Percentiles rank a stretch among this genome's conserved stretches.
phyloP scores from a whole-genome alignment of 2,797 vertebrate genomes.

The Potorous gilbertii region DNA sequence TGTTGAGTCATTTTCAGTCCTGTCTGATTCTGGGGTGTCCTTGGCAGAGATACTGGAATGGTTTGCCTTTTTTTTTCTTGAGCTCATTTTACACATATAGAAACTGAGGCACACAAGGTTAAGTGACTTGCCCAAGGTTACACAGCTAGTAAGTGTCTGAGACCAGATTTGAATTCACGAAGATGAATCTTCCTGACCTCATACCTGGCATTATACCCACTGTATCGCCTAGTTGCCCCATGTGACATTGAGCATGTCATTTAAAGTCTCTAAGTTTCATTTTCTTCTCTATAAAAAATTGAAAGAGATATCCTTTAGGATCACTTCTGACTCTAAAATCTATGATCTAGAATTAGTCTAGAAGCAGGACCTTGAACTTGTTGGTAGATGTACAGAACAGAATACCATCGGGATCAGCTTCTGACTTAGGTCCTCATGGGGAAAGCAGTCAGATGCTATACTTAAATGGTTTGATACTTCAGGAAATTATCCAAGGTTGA shows the following conservation, averaged over 20 bases:
- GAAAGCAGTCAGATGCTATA: neutral
- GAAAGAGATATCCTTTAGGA: neutral
- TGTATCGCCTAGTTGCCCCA: neutral
- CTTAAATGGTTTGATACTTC: conserved; percentile 56
- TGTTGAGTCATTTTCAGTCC: neutral
- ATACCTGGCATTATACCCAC: neutral
- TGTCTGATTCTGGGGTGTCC: neutral
- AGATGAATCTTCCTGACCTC: neutral
- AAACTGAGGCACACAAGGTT: neutral
- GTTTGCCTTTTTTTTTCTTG: neutral
- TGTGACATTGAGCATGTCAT: neutral
- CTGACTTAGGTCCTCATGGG: conserved; percentile 36
- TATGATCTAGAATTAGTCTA: neutral
- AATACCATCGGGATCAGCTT: conserved; percentile 62
- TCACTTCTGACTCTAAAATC: neutral
- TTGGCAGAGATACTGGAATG: neutral
- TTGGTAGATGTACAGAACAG: conserved; percentile 58
- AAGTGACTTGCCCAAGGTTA: neutral
- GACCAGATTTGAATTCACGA: neutral
- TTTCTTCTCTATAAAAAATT: neutral
- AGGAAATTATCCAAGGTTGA: conserved; percentile 55
- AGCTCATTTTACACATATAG: neutral
- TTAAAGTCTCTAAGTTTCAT: neutral
- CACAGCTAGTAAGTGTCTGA: neutral
- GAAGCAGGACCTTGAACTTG: neutral